Conservation (phyloP, 1,140 invertebrate genomes). For the Drosophila sp. region DNA sequence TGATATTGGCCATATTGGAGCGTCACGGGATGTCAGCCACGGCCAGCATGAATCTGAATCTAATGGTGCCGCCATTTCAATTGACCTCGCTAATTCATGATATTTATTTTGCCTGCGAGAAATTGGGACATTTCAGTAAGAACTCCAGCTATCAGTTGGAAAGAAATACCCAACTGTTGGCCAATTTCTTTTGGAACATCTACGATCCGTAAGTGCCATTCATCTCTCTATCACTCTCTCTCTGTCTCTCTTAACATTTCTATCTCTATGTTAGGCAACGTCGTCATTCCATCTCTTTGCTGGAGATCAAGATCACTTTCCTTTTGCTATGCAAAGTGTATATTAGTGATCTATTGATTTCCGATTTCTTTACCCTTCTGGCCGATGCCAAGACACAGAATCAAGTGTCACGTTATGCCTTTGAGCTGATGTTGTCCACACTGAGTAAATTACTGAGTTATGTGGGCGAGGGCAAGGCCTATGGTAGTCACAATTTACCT, state of each 20-base stretch:
- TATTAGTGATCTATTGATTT: conserved; percentile 60
- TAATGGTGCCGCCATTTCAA: conserved; percentile 77
- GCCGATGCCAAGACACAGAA: conserved; percentile 60
- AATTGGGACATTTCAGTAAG: conserved; percentile 72
- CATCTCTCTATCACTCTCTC: no score
- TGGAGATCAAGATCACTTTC: conserved; percentile 78
- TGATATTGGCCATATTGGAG: conserved; percentile 71
- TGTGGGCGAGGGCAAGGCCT: conserved; percentile 71
- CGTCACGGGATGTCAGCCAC: conserved; percentile 59
- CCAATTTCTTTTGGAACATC: conserved; percentile 81
- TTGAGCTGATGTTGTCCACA: conserved; percentile 69
- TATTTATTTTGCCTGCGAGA: conserved; percentile 77
- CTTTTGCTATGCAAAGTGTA: conserved; percentile 74
- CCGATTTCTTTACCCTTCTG: conserved; percentile 65
- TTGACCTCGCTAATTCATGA: conserved; percentile 77
- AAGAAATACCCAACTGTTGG: conserved; percentile 49
- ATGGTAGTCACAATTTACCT: conserved; percentile 70
- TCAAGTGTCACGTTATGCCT: conserved; percentile 62
- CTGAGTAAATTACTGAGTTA: conserved; percentile 70
- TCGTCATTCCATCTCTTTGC: conserved; percentile 69
- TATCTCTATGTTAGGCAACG: conserved; percentile 48
- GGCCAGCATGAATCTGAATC: conserved; percentile 42
- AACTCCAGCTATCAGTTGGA: conserved; percentile 58
- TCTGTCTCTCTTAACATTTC: neutral
- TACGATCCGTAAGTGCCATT: conserved; percentile 69